These are phyloP conservation scores for Morus bassanus DNA, from an alignment of 2,797 vertebrate species.

Conservation along the genomic window DNA sequence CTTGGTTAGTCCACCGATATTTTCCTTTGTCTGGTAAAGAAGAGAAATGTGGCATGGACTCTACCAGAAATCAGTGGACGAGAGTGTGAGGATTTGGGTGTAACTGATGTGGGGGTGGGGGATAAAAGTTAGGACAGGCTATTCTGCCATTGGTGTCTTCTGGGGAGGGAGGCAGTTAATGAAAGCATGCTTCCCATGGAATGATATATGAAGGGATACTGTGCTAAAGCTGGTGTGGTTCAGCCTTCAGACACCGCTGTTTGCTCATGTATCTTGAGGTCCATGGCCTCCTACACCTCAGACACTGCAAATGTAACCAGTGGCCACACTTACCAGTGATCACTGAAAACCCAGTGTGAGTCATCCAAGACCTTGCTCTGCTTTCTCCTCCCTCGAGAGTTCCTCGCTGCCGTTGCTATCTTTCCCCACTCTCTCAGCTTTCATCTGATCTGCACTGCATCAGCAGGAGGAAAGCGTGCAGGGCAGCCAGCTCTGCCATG, in stretches of 20 bases:
- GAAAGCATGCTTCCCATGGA: background rate
- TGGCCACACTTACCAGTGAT: background rate
- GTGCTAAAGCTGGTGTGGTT: background rate
- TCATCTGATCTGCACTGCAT: background rate
- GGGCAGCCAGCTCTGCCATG: background rate
- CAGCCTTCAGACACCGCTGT: background rate
- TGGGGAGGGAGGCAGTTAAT: background rate
- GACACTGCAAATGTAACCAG: background rate
- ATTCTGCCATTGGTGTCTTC: background rate
- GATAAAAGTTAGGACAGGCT: background rate
- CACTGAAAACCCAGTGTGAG: accelerated
- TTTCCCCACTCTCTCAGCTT: background rate
- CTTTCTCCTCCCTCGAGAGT: background rate
- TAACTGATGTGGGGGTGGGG: accelerated
- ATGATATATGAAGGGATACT: background rate
- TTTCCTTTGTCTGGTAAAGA: background rate
- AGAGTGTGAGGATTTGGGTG: background rate
- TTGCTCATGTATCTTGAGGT: background rate
- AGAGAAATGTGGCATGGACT: background rate
- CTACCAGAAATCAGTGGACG: background rate
- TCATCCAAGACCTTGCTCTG: background rate
- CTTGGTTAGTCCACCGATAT: background rate
- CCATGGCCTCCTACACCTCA: background rate
- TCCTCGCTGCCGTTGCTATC: accelerated
- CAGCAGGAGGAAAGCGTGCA: background rate